Evolutionary conservation across 2,888 invertebrate species (phyloP), one percentile per base, ranked within the genome.

Genomic region (Chloroclysta siterata): DNA sequence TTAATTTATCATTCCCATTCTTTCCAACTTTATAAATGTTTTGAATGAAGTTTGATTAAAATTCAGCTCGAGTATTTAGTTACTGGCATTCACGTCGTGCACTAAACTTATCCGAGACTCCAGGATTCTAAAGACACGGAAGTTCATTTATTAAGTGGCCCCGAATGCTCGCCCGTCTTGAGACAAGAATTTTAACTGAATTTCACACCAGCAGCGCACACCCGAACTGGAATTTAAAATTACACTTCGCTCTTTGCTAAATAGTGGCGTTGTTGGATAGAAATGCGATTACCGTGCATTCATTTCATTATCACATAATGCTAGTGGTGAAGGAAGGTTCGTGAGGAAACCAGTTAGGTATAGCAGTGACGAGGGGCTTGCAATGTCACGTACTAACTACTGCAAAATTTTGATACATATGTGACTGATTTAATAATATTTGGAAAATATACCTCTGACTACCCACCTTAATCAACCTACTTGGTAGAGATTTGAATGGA

Each of bases 131-230:
- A 77, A 76, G 79, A 80, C 79, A 78, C 74, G 75, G 74, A 80
- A 77, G 73, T 82, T 81, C 77, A 77, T 81, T 81, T 77, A 81
- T 80, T 79, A 81, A 81, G 78, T 83, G 78, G 73, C 74, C 74
- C 72, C 75, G 78, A 75, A 77, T 77, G 73, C 73, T 72, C 70
- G 73, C 71, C 73, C 74, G 71, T 75, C 60, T 75, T 73, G 72
- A 68, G 70, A 66, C 63, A 60, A 74, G 82, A 81, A 83, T 81
- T 79, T 80, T 80, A 82, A 83, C 80, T 75, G 73, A 80, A 79
- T 80, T 81, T 80, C 73, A 76, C 77, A 75, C 77, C 59, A 59
- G 66, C 57, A 59, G 65, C 65, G 66, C 62, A 70, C 70, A 69
- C 71, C 14, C 71, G 70, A 70, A 72, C 70, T 71, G 65, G 70